Base-by-base conservation (phyloP, 1,140 invertebrate genomes). In the Drosophila novamexicana region DNA sequence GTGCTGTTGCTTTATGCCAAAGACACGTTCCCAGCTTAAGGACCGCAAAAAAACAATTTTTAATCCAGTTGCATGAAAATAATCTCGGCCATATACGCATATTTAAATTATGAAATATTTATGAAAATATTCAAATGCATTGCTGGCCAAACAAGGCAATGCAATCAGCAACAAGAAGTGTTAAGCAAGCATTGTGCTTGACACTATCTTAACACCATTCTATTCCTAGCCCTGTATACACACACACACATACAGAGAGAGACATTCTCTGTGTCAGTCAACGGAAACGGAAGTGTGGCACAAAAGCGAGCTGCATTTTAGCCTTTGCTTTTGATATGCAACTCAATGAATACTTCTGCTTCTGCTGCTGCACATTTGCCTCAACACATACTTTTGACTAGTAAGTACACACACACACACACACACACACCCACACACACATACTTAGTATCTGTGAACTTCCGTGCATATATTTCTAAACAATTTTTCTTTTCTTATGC, bases 171-270 rank as follows among this genome's bases (percentile, higher is more conserved):
- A 53, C 54, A 70, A 70, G 75, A 81, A 88, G 83, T 88, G 83
- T 89, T 88, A 75, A 83, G 83, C 84, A 89, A 88, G 83, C 80
- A 89, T 88, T 88, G 79, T 88, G 84, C 58, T 83, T 88, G 83
- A 89, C 83, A 89, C 70, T 63, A 65, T 68, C 66, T 61, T 14
- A 37, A 39, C 52, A 54, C 58, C 64, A 7, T 9, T 5, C 6
- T 14, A 18, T n/a, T 12, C 8, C 2, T 10, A 9, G 0, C 16
- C 29, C 18, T 39, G 3, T 45, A 40, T 44, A 34, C 14, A 16
- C 36, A 18, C 44, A 36, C 8, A 39, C 39, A 39, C 53, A 52
- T 7, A 0, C 39, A 14, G 14, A 14, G 14, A 14, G 14, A 14
- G 34, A 2, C 29, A 16, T 9, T 54, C 29, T 34, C 54, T 42